These are phyloP conservation scores for Dusona sp. DNA, from an alignment of 2,888 invertebrate species.

Conservation along the genomic window DNA sequence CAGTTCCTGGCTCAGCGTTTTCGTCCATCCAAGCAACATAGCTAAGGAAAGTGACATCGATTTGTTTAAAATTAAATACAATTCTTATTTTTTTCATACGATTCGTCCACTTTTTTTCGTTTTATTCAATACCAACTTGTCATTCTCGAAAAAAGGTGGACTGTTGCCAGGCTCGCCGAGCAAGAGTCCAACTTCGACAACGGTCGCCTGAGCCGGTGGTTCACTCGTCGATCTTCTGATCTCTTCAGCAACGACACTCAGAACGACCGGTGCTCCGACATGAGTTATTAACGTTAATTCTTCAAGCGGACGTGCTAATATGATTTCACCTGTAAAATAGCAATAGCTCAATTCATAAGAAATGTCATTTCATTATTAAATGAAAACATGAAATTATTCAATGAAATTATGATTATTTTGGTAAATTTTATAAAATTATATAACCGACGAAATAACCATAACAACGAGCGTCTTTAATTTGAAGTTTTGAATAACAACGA, in stretches of 20 bases:
- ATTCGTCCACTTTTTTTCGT: neutral
- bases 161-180: conserved; percentile 91
- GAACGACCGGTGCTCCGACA: conserved; percentile 92
- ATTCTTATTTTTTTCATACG: neutral
- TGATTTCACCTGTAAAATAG: conserved; percentile 88
- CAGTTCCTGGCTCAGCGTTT: conserved; percentile 93
- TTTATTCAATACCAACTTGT: conserved; percentile 86
- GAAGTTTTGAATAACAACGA: neutral
- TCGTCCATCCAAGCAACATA: conserved; percentile 92
- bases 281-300: conserved; percentile 93
- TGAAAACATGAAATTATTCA: neutral
- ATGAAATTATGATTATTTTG: neutral
- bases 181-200: conserved; percentile 93
- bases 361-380: neutral
- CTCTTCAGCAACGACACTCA: conserved; percentile 95
- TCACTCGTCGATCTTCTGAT: conserved; percentile 90
- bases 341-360: neutral
- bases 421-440: neutral
- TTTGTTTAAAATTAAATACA: neutral
- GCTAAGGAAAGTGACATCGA: conserved; percentile 82
- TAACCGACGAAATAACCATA: neutral
- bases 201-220: conserved; percentile 92
- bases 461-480: neutral
- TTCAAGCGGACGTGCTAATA: conserved; percentile 89
- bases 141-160: conserved; percentile 92